Conservation (phyloP, 2,113 vertebrate genomes). For the Danionella cerebrum region DNA sequence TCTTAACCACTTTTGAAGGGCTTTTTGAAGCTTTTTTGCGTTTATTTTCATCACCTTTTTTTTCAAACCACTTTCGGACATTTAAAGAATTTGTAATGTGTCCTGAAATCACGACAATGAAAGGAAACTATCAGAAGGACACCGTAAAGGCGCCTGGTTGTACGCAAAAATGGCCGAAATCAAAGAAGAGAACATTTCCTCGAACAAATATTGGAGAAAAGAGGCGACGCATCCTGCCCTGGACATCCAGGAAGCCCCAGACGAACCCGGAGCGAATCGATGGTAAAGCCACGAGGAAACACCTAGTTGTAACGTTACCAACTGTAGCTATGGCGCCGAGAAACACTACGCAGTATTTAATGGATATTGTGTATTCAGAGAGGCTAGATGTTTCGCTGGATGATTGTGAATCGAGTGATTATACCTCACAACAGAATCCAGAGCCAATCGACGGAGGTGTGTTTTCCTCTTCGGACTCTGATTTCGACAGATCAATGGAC, state of each 20-base stretch:
- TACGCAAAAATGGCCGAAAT: not conserved
- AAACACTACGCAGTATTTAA: slow-evolving; percentile 68
- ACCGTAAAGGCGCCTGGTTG: not conserved
- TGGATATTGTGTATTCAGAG: slow-evolving; percentile 54
- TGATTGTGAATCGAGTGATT: not conserved
- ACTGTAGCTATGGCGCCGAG: slow-evolving; percentile 34
- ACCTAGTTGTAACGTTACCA: not conserved
- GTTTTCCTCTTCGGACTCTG: slow-evolving; percentile 18
- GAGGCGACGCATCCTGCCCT: not conserved
- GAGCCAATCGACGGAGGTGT: not conserved
- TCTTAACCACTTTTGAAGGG: no score
- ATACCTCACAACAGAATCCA: not conserved
- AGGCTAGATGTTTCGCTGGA: not conserved
- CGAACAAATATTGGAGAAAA: not conserved
- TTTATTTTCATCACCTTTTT: not conserved
- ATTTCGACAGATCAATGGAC: slow-evolving; percentile 42
- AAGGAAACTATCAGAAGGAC: not conserved
- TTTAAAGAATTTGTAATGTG: slow-evolving; percentile 11
- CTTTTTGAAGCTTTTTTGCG: not conserved
- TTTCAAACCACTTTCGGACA: not conserved
- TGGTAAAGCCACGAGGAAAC: no score
- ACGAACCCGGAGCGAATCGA: not conserved
- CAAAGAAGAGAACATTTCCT: not conserved
- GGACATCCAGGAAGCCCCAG: no score
- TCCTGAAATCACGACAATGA: not conserved